These are phyloP conservation scores for Drosophila rubida DNA, from an alignment of 2,888 invertebrate genomes.

Conservation along the genomic window DNA sequence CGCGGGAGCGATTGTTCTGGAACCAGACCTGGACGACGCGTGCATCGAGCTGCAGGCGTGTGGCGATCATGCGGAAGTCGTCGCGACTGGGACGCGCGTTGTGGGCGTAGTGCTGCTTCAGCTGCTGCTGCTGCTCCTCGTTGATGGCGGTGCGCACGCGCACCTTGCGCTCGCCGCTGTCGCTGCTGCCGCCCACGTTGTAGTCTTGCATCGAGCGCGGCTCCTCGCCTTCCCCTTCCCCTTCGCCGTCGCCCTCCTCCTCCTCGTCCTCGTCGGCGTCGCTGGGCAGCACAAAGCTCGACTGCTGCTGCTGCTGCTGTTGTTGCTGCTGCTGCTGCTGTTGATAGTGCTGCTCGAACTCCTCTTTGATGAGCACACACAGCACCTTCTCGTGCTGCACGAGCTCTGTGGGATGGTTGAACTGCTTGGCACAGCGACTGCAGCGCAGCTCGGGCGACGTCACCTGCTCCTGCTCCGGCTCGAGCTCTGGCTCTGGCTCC, in stretches of 20 bases:
- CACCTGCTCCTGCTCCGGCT: neutral
- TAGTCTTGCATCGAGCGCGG: conserved; percentile 61
- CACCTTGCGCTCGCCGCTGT: conserved; percentile 90
- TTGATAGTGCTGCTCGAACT: conserved; percentile 85
- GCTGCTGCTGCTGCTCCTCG: conserved; percentile 95
- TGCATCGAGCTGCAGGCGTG: conserved; percentile 90
- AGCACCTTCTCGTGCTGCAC: conserved; percentile 90
- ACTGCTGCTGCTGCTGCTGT: conserved; percentile 48
- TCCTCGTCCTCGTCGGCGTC: conserved; percentile 85
- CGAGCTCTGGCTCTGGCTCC: neutral
- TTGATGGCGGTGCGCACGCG: conserved; percentile 97
- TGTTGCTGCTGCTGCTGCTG: conserved; percentile 70
- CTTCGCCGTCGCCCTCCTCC: conserved; percentile 69
- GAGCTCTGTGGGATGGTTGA: conserved; percentile 87
- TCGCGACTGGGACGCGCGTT: conserved; percentile 98
- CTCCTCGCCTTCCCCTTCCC: conserved; percentile 67
- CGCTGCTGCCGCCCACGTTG: conserved; percentile 85
- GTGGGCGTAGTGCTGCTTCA: conserved; percentile 94
- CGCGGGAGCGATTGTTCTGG: conserved; percentile 96
- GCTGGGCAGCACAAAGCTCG: conserved; percentile 83
- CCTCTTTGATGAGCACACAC: conserved; percentile 85
- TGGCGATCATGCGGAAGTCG: conserved; percentile 95
- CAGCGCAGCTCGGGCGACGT: conserved; percentile 85
- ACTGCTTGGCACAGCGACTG: conserved; percentile 87
- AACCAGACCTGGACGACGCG: conserved; percentile 98